Conservation (phyloP, 1,140 invertebrate genomes). For the Neocloeon triangulifer region DNA sequence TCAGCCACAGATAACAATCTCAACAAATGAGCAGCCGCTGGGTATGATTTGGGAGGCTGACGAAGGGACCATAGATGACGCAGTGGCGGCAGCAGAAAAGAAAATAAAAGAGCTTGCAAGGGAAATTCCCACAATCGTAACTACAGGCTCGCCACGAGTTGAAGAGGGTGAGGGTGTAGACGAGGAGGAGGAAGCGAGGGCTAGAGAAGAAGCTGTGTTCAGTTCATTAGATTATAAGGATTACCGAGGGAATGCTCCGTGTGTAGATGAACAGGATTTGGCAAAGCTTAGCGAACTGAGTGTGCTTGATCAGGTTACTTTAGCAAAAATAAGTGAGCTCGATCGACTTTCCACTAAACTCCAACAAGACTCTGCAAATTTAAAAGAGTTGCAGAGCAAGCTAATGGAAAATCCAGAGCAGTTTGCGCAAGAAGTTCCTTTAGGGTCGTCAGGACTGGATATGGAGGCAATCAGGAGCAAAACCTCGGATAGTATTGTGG, state of each 20-base stretch:
- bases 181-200: slow-evolving; percentile 9
- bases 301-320: slow-evolving; percentile 47
- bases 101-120: slow-evolving; percentile 7
- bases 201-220: slow-evolving; percentile 33
- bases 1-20: slow-evolving; percentile 28
- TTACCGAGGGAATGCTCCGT: slow-evolving; percentile 46
- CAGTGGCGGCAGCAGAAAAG: slow-evolving; percentile 6
- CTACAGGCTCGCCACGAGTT: no score
- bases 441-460: no score
- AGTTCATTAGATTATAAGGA: slow-evolving; percentile 56
- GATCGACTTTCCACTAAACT: slow-evolving; percentile 49
- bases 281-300: slow-evolving; percentile 47
- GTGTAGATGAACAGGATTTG: slow-evolving; percentile 52
- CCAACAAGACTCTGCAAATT: slow-evolving; percentile 51
- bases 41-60: slow-evolving; percentile 61
- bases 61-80: slow-evolving; percentile 23
- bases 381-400: slow-evolving; percentile 46
- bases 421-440: no score
- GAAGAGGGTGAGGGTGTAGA: slow-evolving; percentile 11
- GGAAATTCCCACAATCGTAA: background rate
- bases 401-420: slow-evolving; percentile 18
- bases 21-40: slow-evolving; percentile 23
- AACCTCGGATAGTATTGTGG: slow-evolving; percentile 33
- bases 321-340: slow-evolving; percentile 53
- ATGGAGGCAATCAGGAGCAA: no score